phyloP scores from a whole-genome alignment of 2,113 vertebrate genomes.

The Trematocara stigmaticum region DNA sequence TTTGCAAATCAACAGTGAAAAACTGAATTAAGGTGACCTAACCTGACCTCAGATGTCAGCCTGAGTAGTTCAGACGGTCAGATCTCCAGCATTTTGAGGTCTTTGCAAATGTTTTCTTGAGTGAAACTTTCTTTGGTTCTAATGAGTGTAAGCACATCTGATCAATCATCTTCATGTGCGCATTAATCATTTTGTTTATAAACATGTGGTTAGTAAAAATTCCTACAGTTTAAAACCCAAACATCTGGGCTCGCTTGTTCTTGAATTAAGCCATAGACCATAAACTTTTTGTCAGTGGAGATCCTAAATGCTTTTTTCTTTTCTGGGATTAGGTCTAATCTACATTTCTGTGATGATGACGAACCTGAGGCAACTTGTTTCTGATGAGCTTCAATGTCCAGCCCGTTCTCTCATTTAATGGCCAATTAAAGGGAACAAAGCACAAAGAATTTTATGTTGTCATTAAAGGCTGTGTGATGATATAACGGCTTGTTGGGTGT shows the following conservation, averaged over 20 bases:
- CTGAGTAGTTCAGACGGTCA: not conserved
- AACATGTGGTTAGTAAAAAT: not conserved
- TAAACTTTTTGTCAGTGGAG: not conserved
- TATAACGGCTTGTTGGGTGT: not conserved
- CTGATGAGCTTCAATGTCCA: not conserved
- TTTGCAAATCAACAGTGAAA: slow-evolving; percentile 4
- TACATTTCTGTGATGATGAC: not conserved
- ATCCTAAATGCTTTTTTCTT: not conserved
- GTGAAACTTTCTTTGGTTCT: not conserved
- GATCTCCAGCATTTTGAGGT: not conserved
- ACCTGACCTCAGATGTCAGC: not conserved
- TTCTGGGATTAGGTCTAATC: not conserved
- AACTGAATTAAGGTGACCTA: not conserved
- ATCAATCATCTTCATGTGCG: not conserved
- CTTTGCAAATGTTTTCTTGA: not conserved
- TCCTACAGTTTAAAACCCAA: not conserved
- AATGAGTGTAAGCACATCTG: not conserved
- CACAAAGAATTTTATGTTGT: not conserved
- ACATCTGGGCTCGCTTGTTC: not conserved
- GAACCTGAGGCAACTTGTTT: not conserved
- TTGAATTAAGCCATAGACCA: not conserved
- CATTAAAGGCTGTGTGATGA: not conserved
- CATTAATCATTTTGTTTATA: not conserved
- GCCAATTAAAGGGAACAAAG: not conserved
- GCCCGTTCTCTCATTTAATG: not conserved